Evolutionary conservation across 2,113 vertebrate species (phyloP), one percentile per base, ranked within the genome.

Genomic region (Dolichallabes microphthalmus): DNA sequence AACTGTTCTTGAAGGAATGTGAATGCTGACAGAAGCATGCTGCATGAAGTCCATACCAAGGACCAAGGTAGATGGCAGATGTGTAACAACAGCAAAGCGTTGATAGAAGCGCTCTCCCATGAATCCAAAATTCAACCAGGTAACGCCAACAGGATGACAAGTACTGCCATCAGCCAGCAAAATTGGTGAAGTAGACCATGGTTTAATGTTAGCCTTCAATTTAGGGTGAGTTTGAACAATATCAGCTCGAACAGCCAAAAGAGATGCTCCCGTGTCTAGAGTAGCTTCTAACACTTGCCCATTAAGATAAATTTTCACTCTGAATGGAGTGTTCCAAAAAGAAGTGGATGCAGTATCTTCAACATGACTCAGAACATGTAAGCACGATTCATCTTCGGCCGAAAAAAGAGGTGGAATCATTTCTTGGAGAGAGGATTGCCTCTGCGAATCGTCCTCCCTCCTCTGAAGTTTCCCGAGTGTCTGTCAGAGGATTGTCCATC

Each of bases 381-480:
- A 35, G 32, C 32, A 35, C 1, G 32, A 35, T 35, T 35, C 32
- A 35, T 35, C 32, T 35, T 35, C 2, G 32, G 32, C 32, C 1
- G 32, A 35, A 35, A 35, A 35, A 35, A 35, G 66, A 86, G 78
- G 76, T 66, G 20, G 11, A 74, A 9, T 53, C 53, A 86, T 1
- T 2, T 25, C 11, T 39, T 86, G 85, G 78, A 80, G 85, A 50
- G 61, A 79, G 84, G 76, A 7, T 63, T 85, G 78, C 78, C 52
- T 50, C 60, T 30, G 61, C 12, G 39, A 55, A 53, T 61, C 22
- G 10, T 78, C 83, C 57, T 61, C 71, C 82, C 73, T 19, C 57
- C 71, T 14, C 5, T 84, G 55, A 10, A 77, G 83, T 84, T 84
- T 84, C 58, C 73, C 32, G n/a, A 39, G 1, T 19, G 69, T 27